Percentiles rank a stretch among this genome's conserved stretches.
Conservation (phyloP, 2,113 vertebrate species). For the Ardeotis arabs region DNA sequence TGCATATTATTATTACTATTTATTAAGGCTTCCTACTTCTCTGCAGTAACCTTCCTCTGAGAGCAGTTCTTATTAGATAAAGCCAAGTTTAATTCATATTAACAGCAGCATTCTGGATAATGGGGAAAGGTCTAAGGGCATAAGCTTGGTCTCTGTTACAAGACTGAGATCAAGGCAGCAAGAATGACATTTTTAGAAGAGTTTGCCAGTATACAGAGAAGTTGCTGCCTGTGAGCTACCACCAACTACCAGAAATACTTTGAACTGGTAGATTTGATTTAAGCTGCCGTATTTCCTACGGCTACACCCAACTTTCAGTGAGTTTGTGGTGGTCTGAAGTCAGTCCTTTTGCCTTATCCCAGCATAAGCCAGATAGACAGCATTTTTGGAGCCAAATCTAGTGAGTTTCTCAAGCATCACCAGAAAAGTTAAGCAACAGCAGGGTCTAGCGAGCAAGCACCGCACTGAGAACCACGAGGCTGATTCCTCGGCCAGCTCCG, state of each 20-base stretch:
- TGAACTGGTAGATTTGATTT: neutral
- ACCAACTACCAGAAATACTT: neutral
- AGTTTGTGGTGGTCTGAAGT: neutral
- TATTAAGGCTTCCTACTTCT: neutral
- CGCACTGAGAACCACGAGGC: fast-evolving
- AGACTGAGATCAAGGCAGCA: neutral
- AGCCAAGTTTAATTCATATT: neutral
- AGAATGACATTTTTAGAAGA: neutral
- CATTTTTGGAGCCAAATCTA: neutral
- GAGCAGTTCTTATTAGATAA: neutral
- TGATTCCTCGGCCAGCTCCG: neutral
- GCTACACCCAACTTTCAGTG: neutral
- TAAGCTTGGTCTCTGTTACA: neutral
- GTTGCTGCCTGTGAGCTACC: neutral
- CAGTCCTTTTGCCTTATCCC: neutral
- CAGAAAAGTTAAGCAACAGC: neutral
- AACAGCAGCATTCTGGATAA: neutral
- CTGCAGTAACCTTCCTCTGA: neutral
- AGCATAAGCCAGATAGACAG: neutral
- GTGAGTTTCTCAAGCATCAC: neutral
- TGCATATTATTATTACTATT: neutral
- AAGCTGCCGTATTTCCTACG: neutral
- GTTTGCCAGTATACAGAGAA: neutral
- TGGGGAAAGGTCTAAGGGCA: neutral
- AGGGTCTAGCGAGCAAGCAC: neutral